Evolutionary conservation across 2,888 invertebrate species (phyloP), one percentile per base, ranked within the genome.

Genomic region (Caenorhabditis zanzibari): DNA sequence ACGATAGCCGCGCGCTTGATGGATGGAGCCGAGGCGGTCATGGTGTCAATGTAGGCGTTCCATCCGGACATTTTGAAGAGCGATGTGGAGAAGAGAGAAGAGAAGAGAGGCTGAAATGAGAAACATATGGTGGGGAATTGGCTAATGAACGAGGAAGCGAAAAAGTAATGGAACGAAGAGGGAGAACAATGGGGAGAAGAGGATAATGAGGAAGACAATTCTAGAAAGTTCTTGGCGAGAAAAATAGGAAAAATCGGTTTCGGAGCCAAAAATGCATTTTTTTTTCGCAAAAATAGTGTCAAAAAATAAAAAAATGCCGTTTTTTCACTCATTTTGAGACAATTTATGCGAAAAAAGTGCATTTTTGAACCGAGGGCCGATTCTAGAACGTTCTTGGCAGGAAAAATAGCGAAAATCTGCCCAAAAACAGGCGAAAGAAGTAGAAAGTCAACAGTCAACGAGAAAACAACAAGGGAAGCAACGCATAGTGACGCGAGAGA

Each of bases 1-100:
- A 91, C 84, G 76, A 91, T 91, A 28, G 91, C 91, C 35, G 88
- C 91, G 19, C 89, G 85, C 80, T 89, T 89, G 85, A 91, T 91
- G n/a, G 85, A 75, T 10, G 84, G 80, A n/a, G 85, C 76, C 38
- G 81, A 56, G 24, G 54, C 86, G 71, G 86, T 82, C 81, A 91
- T 84, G 26, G 73, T 87, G 63, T 72, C 79, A 66, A 91, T 90
- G 86, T 92, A 91, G 38, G 91, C 91, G 71, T 88, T 80, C 91
- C 91, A 91, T 79, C 91, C 91, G 71, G 90, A 88, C 91, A 91
- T 90, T 56, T 68, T 73, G 54, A 35, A 38, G 22, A 14, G 38
- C 12, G 38, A 12, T 38, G 38, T 32, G n/a, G n/a, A n/a, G 32
- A 32, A 32, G 32, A 32, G 38, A 12, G 38, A 38, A 49, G 38